Percentiles rank a stretch among this genome's conserved stretches.
phyloP scores from a whole-genome alignment of 2,888 invertebrate genomes.

The Pseudoips prasinana region DNA sequence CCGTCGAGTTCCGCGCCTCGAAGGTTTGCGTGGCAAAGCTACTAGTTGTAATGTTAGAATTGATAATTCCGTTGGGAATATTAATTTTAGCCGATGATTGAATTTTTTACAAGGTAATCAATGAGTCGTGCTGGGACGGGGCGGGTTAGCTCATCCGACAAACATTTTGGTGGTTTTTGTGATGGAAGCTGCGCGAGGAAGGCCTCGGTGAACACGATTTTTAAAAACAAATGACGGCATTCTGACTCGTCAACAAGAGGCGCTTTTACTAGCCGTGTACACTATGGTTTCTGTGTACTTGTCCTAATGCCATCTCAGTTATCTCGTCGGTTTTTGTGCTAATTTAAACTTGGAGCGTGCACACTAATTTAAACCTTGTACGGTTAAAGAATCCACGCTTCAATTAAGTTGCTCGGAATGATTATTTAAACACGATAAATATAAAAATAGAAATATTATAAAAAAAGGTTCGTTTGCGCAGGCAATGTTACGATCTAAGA shows the following conservation, averaged over 20 bases:
- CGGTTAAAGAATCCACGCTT: too few relatives aligned
- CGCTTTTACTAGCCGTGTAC: constrained; percentile 26
- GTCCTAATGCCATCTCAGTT: too few relatives aligned
- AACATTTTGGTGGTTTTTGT: constrained; percentile 79
- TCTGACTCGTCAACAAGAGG: constrained; percentile 17
- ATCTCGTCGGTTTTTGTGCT: too few relatives aligned
- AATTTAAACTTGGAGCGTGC: too few relatives aligned
- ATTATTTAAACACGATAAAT: too few relatives aligned
- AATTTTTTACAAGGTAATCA: constrained; percentile 76
- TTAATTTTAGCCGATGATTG: constrained; percentile 72
- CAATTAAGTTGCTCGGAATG: too few relatives aligned
- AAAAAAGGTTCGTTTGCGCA: too few relatives aligned
- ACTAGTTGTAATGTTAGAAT: constrained; percentile 45
- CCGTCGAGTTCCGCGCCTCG: constrained; percentile 28
- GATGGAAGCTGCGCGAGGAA: constrained; percentile 60
- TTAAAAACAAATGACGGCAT: constrained; percentile 70
- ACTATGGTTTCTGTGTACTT: too few relatives aligned
- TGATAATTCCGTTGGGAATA: constrained; percentile 57
- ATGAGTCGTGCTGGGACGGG: constrained; percentile 75
- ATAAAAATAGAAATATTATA: too few relatives aligned
- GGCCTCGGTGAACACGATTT: constrained; percentile 72
- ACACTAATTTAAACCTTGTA: too few relatives aligned
- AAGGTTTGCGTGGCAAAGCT: constrained; percentile 29
- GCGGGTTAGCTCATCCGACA: constrained; percentile 78
- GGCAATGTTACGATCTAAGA: too few relatives aligned